Conservation (phyloP, 2,797 vertebrate genomes). For the Hyperoplus immaculatus region DNA sequence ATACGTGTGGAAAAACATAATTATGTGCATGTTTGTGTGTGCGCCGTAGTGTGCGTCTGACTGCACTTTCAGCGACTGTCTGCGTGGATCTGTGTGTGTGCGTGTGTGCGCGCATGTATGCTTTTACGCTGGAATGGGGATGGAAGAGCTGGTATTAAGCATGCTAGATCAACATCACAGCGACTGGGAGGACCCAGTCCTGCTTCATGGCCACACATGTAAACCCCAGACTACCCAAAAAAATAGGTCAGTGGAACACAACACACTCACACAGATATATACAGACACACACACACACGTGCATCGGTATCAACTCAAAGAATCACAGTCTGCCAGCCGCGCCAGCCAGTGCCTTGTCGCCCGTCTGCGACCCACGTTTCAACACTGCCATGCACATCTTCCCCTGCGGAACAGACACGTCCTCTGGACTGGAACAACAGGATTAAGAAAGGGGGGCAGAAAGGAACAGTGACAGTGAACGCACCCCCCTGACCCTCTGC, state of each 20-base stretch:
- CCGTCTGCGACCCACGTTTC: constrained; percentile 70
- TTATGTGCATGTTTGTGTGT: constrained; percentile 43
- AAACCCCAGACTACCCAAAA: constrained; percentile 67
- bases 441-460: constrained; percentile 68
- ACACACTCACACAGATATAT: constrained; percentile 49
- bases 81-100: constrained; percentile 16
- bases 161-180: constrained; percentile 81
- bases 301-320: constrained; percentile 75
- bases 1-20: constrained; percentile 47
- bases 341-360: constrained; percentile 56
- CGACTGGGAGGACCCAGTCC: constrained; percentile 75
- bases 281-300: constrained; percentile 49
- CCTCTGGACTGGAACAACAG: constrained; percentile 79
- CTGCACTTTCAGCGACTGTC: constrained; percentile 60
- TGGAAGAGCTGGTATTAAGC: constrained; percentile 78
- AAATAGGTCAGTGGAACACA: constrained; percentile 90
- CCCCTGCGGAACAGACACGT: constrained; percentile 62
- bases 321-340: constrained; percentile 72
- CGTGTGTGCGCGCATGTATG: constrained; percentile 46
- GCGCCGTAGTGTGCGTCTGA: constrained; percentile 58
- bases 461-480: constrained; percentile 44
- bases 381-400: constrained; percentile 62
- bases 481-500: constrained; percentile 35
- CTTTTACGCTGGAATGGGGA: constrained; percentile 57
- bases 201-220: constrained; percentile 80